Evolutionary conservation across 2,888 invertebrate species (phyloP).

Genomic region (Dynastes grantii): DNA sequence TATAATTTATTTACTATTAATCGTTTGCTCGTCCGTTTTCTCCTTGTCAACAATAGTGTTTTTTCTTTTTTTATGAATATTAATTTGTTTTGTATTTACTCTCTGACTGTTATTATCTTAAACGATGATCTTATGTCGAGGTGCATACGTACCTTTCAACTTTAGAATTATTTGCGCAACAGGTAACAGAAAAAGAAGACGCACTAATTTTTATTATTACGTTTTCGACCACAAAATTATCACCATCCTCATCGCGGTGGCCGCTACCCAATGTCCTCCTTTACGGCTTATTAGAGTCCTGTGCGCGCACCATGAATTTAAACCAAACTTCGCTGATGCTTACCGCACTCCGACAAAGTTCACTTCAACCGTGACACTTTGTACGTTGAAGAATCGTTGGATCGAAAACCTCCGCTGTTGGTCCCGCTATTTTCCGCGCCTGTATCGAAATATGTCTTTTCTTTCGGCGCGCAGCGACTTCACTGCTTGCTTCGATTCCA

Average conservation of each 20-base stretch:
- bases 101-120: background rate
- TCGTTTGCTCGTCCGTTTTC: too few species aligned
- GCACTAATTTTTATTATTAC: slow-evolving; percentile 21
- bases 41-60: too few species aligned
- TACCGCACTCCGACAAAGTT: slow-evolving; percentile 10
- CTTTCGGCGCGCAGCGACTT: slow-evolving; percentile 19
- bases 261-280: background rate
- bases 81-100: background rate
- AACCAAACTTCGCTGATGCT: background rate
- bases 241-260: slow-evolving; percentile 26
- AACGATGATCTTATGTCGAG: background rate
- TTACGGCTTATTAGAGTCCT: slow-evolving; percentile 4
- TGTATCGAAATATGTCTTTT: slow-evolving; percentile 8
- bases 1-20: too few species aligned
- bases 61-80: background rate
- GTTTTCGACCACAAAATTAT: slow-evolving; percentile 28
- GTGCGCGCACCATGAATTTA: slow-evolving; percentile 22
- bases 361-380: slow-evolving; percentile 39
- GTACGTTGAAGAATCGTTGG: slow-evolving; percentile 4
- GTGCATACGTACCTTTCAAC: slow-evolving; percentile 14
- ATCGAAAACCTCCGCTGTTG: slow-evolving; percentile 27
- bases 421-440: slow-evolving; percentile 38
- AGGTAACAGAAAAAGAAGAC: slow-evolving; percentile 27
- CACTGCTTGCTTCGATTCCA: slow-evolving; percentile 16
- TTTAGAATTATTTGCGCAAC: background rate